phyloP scores from a whole-genome alignment of 2,888 invertebrate genomes.

The Torymus aiolomorphi region DNA sequence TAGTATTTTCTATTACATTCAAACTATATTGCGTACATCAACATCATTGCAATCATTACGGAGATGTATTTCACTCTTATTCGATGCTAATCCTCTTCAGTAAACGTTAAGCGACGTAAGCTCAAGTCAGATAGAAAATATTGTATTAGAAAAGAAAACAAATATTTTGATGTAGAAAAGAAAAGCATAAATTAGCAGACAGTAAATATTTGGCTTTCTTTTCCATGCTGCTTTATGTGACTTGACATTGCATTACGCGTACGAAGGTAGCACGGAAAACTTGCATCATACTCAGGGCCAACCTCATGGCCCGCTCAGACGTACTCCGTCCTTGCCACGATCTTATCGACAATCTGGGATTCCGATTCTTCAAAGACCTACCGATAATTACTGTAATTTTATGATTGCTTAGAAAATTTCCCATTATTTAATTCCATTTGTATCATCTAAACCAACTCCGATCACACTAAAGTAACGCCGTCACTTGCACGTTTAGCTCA shows the following conservation, averaged over 20 bases:
- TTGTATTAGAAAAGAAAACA: neutral
- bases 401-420: conserved; percentile 44
- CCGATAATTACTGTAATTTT: conserved; percentile 74
- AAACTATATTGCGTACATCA: neutral
- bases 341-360: conserved; percentile 81
- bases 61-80: neutral
- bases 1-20: conserved; percentile 51
- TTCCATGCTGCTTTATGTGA: conserved; percentile 73
- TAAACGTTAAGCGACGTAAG: conserved; percentile 30
- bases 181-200: conserved; percentile 11
- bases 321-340: conserved; percentile 80
- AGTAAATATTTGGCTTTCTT: conserved; percentile 58
- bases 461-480: conserved; percentile 33
- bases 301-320: conserved; percentile 77
- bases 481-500: conserved; percentile 39
- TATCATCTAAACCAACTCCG: conserved; percentile 20
- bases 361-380: conserved; percentile 77
- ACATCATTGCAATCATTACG: conserved; percentile 30
- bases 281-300: conserved; percentile 75
- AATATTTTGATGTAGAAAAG: conserved; percentile 1
- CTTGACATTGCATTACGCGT: conserved; percentile 66
- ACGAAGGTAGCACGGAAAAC: conserved; percentile 80
- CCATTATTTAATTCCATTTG: conserved; percentile 23
- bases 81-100: neutral
- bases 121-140: neutral